These are phyloP conservation scores for Gopherus evgoodei DNA, from an alignment of 2,113 vertebrate genomes.

Conservation along the genomic window DNA sequence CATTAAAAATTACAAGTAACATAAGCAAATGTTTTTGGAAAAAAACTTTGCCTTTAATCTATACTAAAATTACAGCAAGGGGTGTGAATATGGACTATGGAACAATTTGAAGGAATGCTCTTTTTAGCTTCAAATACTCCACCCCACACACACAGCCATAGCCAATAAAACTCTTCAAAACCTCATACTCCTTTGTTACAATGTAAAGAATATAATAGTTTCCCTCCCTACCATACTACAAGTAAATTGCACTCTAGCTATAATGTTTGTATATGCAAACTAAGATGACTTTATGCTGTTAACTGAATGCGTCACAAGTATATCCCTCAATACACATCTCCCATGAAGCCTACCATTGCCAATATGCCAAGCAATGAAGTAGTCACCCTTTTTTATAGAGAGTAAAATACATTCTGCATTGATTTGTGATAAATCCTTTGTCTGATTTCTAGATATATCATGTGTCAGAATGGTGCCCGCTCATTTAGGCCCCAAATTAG, in stretches of 20 bases:
- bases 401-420: neutral
- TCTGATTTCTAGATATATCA: neutral
- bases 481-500: neutral
- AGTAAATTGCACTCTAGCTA: neutral
- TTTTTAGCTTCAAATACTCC: neutral
- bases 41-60: constrained; percentile 26
- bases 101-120: constrained; percentile 11
- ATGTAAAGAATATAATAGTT: neutral
- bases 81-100: neutral
- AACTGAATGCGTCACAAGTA: neutral
- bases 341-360: neutral
- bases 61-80: constrained; percentile 26
- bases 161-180: neutral
- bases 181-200: neutral
- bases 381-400: neutral
- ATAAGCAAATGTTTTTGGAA: neutral
- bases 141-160: too few relatives aligned
- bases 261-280: neutral
- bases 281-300: neutral
- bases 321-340: neutral
- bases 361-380: neutral
- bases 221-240: neutral
- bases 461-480: neutral
- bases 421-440: neutral
- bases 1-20: constrained; percentile 27